Percentiles rank a stretch among this genome's conserved stretches.
Conservation (phyloP, 2,888 invertebrate genomes). For the Chymomyza caudatula region DNA sequence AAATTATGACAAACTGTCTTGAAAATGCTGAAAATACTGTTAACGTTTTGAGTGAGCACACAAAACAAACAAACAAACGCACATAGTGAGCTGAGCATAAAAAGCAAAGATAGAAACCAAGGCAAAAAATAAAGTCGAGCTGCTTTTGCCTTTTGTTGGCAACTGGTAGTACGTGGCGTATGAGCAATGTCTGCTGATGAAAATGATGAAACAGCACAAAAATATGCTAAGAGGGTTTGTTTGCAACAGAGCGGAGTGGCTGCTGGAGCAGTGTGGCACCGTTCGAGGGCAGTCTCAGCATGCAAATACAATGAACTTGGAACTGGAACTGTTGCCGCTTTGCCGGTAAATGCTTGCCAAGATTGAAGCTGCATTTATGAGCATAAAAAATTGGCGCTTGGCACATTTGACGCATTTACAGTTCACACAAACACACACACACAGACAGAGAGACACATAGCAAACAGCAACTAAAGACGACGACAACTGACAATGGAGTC, state of each 20-base stretch:
- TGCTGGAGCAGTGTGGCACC: background rate
- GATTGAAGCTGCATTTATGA: conserved; percentile 57
- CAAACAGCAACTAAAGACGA: conserved; percentile 38
- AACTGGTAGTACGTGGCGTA: conserved; percentile 58
- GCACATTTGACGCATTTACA: conserved; percentile 64
- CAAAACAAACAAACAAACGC: conserved; percentile 36
- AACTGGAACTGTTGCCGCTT: conserved; percentile 12
- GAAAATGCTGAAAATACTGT: conserved; percentile 72
- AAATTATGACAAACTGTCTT: conserved; percentile 72
- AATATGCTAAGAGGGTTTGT: conserved; percentile 47
- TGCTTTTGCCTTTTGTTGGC: conserved; percentile 23
- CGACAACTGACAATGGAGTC: conserved; percentile 52
- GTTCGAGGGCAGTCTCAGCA: conserved; percentile 10
- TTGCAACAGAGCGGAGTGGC: background rate
- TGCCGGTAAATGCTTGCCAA: conserved; percentile 16
- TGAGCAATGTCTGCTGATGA: conserved; percentile 67
- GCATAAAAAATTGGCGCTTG: conserved; percentile 64
- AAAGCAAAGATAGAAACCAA: conserved; percentile 34
- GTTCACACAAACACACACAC: conserved; percentile 55
- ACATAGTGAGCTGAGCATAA: conserved; percentile 13
- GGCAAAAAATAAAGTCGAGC: background rate
- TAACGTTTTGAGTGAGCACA: conserved; percentile 56
- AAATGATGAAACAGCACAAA: conserved; percentile 74
- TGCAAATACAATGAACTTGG: conserved; percentile 69
- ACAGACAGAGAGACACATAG: conserved; percentile 6